A percentile compares a stretch with the other conserved stretches of the same genome.
Conservation (phyloP, 2,113 vertebrate species). For the Etheostoma cragini region DNA sequence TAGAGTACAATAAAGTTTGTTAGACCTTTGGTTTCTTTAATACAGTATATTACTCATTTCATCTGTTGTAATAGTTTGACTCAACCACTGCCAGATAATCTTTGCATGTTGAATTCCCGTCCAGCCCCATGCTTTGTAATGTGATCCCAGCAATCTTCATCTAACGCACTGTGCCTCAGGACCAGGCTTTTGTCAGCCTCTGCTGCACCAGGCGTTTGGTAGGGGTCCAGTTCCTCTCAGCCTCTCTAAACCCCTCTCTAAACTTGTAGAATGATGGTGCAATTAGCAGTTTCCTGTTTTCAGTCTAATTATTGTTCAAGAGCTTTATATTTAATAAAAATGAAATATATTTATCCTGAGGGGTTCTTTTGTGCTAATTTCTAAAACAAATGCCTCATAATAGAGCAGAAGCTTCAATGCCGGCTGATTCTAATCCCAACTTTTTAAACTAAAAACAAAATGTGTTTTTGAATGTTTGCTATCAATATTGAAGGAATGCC, state of each 20-base stretch:
- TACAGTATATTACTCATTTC: slow-evolving; percentile 18
- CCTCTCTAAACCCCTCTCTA: slow-evolving; percentile 14
- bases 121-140: slow-evolving; percentile 22
- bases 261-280: slow-evolving; percentile 38
- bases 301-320: slow-evolving; percentile 36
- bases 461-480: slow-evolving; percentile 16
- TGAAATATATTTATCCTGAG: slow-evolving; percentile 13
- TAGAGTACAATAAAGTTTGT: slow-evolving; percentile 30
- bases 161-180: slow-evolving; percentile 10
- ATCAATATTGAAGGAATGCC: background rate
- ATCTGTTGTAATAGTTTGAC: slow-evolving; percentile 19
- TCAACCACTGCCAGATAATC: slow-evolving; percentile 24
- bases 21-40: slow-evolving; percentile 14
- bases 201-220: slow-evolving; percentile 74
- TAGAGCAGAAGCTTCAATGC: slow-evolving; percentile 4
- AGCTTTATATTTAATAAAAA: slow-evolving; percentile 30
- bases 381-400: background rate
- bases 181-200: slow-evolving; percentile 35
- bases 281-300: slow-evolving; percentile 51
- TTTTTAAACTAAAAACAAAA: slow-evolving; percentile 21
- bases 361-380: slow-evolving; percentile 12
- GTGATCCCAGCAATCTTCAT: slow-evolving; percentile 26
- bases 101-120: slow-evolving; percentile 37
- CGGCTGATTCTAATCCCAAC: background rate
- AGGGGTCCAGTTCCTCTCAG: slow-evolving; percentile 56